Percentiles rank a stretch among this genome's conserved stretches.
Conservation (phyloP, 2,888 invertebrate species). For the Eulithis prunata region DNA sequence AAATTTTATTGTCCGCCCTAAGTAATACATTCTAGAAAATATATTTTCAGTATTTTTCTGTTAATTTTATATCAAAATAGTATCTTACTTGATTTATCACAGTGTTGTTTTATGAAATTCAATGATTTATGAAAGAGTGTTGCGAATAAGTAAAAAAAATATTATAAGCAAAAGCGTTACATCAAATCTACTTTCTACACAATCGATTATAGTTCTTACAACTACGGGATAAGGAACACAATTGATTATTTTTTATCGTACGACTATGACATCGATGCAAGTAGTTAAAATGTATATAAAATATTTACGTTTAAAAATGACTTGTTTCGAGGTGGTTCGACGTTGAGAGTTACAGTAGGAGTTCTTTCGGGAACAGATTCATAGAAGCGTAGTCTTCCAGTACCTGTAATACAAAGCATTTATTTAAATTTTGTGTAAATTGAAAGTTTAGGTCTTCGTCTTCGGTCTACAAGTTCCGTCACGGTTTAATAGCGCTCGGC, state of each 20-base stretch:
- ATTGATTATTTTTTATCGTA: constrained; percentile 24
- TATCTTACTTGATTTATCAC: constrained; percentile 50
- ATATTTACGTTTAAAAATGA: constrained; percentile 25
- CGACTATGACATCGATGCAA: constrained; percentile 24
- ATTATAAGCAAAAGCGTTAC: constrained; percentile 12
- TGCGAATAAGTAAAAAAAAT: constrained; percentile 22
- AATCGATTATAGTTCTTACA: constrained; percentile 23
- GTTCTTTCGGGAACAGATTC: constrained; percentile 92
- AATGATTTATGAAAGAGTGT: constrained; percentile 37
- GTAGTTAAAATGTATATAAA: constrained; percentile 6
- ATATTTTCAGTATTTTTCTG: constrained; percentile 40
- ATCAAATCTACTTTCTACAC: constrained; percentile 23
- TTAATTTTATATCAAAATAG: constrained; percentile 40
- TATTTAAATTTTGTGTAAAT: no score
- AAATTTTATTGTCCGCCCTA: constrained; percentile 45
- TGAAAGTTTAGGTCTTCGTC: no score
- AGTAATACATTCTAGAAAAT: constrained; percentile 41
- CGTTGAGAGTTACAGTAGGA: constrained; percentile 79
- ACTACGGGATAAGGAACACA: constrained; percentile 29
- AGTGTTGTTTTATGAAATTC: constrained; percentile 39
- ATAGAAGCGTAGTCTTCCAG: constrained; percentile 92
- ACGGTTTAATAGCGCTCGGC: no score
- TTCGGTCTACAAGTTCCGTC: no score
- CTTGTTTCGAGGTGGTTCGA: constrained; percentile 6
- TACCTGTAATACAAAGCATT: constrained; percentile 79